A percentile compares a stretch with the other conserved stretches of the same genome.
Evolutionary conservation across 2,113 vertebrate species (phyloP).

Genomic region (Spilogale gracilis): DNA sequence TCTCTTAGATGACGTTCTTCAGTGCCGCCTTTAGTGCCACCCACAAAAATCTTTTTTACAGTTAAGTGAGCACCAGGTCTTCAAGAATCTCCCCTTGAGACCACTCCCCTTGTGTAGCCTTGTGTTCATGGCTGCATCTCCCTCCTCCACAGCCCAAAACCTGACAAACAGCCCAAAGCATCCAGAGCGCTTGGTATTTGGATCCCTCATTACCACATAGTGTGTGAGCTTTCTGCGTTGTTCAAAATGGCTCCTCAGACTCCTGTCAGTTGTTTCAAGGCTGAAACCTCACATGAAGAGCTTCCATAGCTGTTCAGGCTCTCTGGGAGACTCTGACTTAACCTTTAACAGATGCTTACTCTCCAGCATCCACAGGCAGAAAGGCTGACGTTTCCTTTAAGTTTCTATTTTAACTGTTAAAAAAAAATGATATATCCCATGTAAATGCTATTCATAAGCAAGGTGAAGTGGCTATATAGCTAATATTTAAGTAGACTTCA

Average conservation of each 20-base stretch:
- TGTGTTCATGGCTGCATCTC: background rate
- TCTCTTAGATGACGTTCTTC: background rate
- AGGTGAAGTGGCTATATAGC: background rate
- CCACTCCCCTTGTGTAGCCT: background rate
- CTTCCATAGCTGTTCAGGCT: background rate
- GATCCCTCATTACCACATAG: background rate
- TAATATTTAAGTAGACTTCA: background rate
- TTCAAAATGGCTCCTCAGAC: background rate
- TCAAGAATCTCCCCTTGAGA: background rate
- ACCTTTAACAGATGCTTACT: background rate
- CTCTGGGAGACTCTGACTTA: background rate
- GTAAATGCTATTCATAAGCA: background rate
- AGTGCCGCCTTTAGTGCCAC: background rate
- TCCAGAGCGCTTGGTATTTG: background rate
- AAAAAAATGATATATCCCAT: background rate
- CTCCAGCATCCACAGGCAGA: background rate
- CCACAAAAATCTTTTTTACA: background rate
- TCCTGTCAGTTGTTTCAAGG: background rate
- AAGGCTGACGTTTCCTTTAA: background rate
- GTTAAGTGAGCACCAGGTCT: background rate
- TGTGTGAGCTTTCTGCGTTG: background rate
- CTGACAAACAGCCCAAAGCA: background rate
- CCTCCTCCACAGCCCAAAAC: background rate
- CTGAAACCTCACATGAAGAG: background rate
- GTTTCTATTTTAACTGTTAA: background rate